Evolutionary conservation across 1,140 invertebrate species (phyloP).

Genomic region (Pygmarrhopalites habei): DNA sequence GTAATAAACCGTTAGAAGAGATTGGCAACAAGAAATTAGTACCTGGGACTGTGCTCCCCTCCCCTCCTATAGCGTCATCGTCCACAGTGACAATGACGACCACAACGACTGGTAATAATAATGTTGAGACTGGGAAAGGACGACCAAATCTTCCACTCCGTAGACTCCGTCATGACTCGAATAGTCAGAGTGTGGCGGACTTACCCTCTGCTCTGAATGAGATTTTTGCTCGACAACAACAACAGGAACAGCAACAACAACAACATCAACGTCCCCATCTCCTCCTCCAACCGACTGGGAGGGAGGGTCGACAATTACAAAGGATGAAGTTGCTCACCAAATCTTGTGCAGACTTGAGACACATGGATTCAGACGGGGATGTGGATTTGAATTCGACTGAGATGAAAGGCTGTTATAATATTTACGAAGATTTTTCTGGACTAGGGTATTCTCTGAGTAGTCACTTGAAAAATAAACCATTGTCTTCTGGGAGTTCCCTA

Average conservation of each 20-base stretch:
- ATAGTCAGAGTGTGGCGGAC: slow-evolving; percentile 28
- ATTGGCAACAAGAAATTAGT: too few species aligned
- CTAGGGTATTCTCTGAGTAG: too few species aligned
- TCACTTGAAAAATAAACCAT: too few species aligned
- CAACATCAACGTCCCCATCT: background rate
- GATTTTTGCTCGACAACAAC: slow-evolving; percentile 17
- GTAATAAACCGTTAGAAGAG: too few species aligned
- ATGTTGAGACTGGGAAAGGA: too few species aligned
- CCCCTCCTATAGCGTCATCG: slow-evolving; percentile 34
- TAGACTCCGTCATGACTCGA: slow-evolving; percentile 1
- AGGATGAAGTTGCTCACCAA: slow-evolving; percentile 33
- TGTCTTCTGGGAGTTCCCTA: too few species aligned
- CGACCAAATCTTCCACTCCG: background rate
- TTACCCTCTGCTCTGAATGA: slow-evolving; percentile 28
- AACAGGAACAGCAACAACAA: background rate
- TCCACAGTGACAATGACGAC: slow-evolving; percentile 13
- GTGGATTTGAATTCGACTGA: background rate
- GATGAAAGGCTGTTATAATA: too few species aligned
- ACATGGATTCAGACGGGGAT: slow-evolving; percentile 17
- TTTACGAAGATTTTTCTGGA: too few species aligned
- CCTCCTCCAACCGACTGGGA: too few species aligned
- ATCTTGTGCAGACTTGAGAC: slow-evolving; percentile 30
- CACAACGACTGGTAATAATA: too few species aligned
- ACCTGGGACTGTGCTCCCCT: too few species aligned
- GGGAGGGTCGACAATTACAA: slow-evolving; percentile 2